phyloP scores from a whole-genome alignment of 2,113 vertebrate species.

The Zosterops pallidus region DNA sequence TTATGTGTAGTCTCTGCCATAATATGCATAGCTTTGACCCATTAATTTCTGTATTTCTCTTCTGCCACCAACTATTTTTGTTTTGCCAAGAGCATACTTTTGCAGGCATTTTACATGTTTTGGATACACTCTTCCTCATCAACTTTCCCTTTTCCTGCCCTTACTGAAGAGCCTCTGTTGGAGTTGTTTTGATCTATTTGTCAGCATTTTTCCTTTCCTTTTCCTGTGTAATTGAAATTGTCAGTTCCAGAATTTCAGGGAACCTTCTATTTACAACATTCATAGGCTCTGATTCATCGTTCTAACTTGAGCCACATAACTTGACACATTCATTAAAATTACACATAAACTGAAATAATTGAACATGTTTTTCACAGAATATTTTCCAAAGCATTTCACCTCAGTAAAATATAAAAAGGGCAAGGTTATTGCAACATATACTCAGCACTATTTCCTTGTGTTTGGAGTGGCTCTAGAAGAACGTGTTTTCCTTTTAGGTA shows the following conservation, averaged over 20 bases:
- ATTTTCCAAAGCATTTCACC: constrained; percentile 13
- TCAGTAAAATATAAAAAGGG: neutral
- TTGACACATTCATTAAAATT: constrained; percentile 32
- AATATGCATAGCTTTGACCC: neutral
- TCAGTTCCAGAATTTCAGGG: constrained; percentile 30
- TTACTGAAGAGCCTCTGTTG: neutral
- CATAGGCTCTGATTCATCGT: neutral
- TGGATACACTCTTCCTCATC: neutral
- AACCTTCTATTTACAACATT: constrained; percentile 10
- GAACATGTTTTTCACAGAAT: neutral
- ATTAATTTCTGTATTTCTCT: neutral
- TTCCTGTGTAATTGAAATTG: constrained; percentile 14
- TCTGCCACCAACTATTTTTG: neutral
- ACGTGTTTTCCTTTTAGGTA: neutral
- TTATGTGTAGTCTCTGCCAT: neutral
- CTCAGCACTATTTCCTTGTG: neutral
- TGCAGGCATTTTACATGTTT: neutral
- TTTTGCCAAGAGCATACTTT: neutral
- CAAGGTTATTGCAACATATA: neutral
- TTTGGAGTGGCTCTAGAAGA: constrained; percentile 10
- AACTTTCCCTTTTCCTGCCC: neutral
- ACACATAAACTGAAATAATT: constrained; percentile 2
- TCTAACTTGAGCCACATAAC: neutral
- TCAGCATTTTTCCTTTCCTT: constrained; percentile 8
- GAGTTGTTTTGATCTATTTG: neutral